Evolutionary conservation across 1,140 invertebrate species (phyloP).

Genomic region (Acyrthosiphon pisum): DNA sequence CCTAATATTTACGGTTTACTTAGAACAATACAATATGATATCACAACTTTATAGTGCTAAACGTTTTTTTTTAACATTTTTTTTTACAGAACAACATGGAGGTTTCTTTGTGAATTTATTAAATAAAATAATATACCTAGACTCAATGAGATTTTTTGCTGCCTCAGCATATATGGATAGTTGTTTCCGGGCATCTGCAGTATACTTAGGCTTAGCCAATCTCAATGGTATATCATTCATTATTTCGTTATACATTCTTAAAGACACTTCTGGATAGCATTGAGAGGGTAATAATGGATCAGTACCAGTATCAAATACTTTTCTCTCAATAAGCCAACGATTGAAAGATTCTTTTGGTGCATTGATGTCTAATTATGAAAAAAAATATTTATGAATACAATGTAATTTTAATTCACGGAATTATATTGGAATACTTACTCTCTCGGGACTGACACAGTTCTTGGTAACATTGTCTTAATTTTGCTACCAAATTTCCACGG

Average conservation of each 20-base stretch:
- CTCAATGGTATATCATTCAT: slow-evolving; percentile 99
- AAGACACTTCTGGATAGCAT: slow-evolving; percentile 90
- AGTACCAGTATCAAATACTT: slow-evolving; percentile 85
- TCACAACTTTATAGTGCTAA: no score
- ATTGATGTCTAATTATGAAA: slow-evolving; percentile 75
- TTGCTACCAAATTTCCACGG: slow-evolving; percentile 78
- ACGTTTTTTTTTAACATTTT: no score
- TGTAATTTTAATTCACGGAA: background rate
- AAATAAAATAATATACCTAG: slow-evolving; percentile 65
- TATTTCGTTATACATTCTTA: slow-evolving; percentile 95
- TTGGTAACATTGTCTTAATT: slow-evolving; percentile 89
- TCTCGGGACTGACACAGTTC: slow-evolving; percentile 93
- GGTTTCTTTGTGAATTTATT: background rate
- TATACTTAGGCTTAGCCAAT: slow-evolving; percentile 91
- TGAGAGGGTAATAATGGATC: slow-evolving; percentile 90
- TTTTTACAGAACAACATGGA: no score
- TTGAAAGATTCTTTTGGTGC: slow-evolving; percentile 96
- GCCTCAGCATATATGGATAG: slow-evolving; percentile 94
- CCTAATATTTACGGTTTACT: no score
- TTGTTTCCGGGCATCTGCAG: slow-evolving; percentile 95
- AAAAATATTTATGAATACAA: slow-evolving; percentile 12
- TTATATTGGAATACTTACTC: slow-evolving; percentile 64
- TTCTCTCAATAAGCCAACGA: slow-evolving; percentile 93
- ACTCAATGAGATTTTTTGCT: slow-evolving; percentile 96
- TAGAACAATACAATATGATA: no score